Conservation (phyloP, 2,113 vertebrate species). For the Panthera uncia region DNA sequence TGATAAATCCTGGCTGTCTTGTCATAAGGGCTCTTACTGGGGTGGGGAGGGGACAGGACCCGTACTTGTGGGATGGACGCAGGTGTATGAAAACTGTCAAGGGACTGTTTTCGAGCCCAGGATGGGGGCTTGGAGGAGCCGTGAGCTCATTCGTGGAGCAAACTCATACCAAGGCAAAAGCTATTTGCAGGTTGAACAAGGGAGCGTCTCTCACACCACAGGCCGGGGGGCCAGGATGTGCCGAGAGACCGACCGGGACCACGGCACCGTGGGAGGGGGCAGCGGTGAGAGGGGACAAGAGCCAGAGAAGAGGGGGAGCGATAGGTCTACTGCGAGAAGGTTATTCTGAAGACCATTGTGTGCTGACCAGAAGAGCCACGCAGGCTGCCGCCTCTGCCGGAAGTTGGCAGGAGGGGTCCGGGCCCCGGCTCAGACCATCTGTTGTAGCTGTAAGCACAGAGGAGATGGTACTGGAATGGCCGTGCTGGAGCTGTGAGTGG, state of each 20-base stretch:
- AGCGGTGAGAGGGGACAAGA: not conserved
- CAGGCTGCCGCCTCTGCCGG: not conserved
- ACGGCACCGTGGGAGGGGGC: not conserved
- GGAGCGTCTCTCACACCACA: accelerated
- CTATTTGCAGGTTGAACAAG: not conserved
- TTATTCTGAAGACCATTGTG: not conserved
- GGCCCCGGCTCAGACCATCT: not conserved
- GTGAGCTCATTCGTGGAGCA: not conserved
- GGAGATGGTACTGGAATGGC: not conserved
- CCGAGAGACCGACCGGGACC: not conserved
- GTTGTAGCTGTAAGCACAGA: not conserved
- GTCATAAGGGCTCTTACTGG: not conserved
- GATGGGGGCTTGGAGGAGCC: not conserved
- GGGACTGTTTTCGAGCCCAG: not conserved
- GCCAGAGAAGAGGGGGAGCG: not conserved
- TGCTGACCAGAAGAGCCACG: not conserved
- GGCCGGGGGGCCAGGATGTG: not conserved
- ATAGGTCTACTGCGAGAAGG: not conserved
- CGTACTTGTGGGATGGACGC: not conserved
- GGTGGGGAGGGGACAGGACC: not conserved
- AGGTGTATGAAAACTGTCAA: not conserved
- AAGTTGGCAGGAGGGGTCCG: not conserved
- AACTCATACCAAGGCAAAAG: not conserved
- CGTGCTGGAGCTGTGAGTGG: not conserved
- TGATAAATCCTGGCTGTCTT: not conserved